Conservation (phyloP, 2,797 vertebrate species). For the Etheostoma nigrum region DNA sequence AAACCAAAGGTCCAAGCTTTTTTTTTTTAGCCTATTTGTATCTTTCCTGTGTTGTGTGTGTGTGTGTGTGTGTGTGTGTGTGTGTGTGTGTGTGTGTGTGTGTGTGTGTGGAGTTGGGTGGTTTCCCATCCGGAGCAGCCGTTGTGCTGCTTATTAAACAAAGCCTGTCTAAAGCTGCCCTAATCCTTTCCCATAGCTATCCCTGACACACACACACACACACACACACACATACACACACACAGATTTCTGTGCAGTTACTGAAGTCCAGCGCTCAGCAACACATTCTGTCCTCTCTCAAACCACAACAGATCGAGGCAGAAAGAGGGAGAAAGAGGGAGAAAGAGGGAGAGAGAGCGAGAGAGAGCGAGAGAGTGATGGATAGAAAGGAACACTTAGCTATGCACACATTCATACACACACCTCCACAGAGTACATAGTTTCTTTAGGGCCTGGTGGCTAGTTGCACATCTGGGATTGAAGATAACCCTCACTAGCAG, state of each 20-base stretch:
- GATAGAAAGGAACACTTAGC: slow-evolving; percentile 18
- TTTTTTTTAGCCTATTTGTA: slow-evolving; percentile 42
- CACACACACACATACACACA: slow-evolving; percentile 58
- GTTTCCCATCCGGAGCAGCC: slow-evolving; percentile 82
- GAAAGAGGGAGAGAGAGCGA: slow-evolving; percentile 10
- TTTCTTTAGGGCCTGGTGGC: slow-evolving; percentile 45
- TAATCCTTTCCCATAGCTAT: slow-evolving; percentile 86
- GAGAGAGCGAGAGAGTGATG: neutral
- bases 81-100: neutral
- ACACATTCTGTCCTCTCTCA: slow-evolving; percentile 70
- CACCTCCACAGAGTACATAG: slow-evolving; percentile 2
- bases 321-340: neutral
- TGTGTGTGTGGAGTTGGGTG: slow-evolving; percentile 53
- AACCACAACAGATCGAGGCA: slow-evolving; percentile 45
- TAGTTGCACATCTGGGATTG: slow-evolving; percentile 68
- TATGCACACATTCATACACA: slow-evolving; percentile 35
- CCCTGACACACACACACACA: slow-evolving; percentile 66
- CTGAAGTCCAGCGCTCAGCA: slow-evolving; percentile 75
- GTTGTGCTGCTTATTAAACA: slow-evolving; percentile 84
- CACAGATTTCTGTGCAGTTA: slow-evolving; percentile 72
- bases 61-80: slow-evolving; percentile 40
- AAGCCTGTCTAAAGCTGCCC: slow-evolving; percentile 84
- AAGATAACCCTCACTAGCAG: slow-evolving; percentile 64
- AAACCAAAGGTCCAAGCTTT: slow-evolving; percentile 54
- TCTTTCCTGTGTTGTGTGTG: slow-evolving; percentile 38